These are phyloP conservation scores for Cydia strobilella DNA, from an alignment of 1,140 invertebrate species.

Conservation along the genomic window DNA sequence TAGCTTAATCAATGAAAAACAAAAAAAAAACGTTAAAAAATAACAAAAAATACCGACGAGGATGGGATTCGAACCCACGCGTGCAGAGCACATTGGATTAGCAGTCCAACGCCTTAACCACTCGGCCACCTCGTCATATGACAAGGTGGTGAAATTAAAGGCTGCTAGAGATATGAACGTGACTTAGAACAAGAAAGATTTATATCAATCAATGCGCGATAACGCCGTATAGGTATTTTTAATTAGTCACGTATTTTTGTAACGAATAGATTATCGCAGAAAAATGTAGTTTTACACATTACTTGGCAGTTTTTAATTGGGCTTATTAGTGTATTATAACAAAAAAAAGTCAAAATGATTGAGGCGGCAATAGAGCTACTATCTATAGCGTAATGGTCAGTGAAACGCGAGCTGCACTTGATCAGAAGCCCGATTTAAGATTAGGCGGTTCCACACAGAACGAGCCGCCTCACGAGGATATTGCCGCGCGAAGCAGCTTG, in stretches of 20 bases:
- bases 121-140: constrained; percentile 90
- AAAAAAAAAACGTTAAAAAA: background rate
- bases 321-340: too few relatives aligned
- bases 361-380: too few relatives aligned
- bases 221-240: background rate
- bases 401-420: too few relatives aligned
- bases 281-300: constrained; percentile 27
- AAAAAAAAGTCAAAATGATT: too few relatives aligned
- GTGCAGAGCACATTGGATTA: constrained; percentile 86
- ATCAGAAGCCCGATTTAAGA: too few relatives aligned
- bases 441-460: too few relatives aligned
- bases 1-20: background rate
- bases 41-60: constrained; percentile 82
- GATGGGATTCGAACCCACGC: constrained; percentile 94
- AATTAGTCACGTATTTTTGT: background rate
- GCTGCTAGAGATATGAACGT: background rate
- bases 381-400: too few relatives aligned
- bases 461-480: too few relatives aligned
- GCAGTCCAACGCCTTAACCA: constrained; percentile 94
- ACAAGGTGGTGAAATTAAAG: background rate
- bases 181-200: constrained; percentile 13
- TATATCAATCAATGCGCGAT: background rate
- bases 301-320: background rate
- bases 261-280: background rate
- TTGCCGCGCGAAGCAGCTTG: too few relatives aligned